Conservation (phyloP, 1,140 invertebrate species). For the Caerostris darwini region DNA sequence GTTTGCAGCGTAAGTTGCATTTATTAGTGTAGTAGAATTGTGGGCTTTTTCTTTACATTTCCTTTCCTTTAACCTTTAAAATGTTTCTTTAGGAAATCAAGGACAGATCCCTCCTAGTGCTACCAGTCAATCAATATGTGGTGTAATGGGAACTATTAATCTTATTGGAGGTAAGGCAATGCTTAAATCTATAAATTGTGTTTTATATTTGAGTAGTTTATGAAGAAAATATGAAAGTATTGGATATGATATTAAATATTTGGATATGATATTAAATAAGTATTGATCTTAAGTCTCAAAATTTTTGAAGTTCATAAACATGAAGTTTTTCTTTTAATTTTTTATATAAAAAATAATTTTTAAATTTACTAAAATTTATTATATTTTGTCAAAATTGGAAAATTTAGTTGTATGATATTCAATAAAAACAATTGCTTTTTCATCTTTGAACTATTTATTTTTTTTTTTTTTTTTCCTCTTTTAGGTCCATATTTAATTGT, state of each 20-base stretch:
- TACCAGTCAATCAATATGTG: conserved; percentile 90
- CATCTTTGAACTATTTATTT: background rate
- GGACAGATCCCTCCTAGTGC: conserved; percentile 86
- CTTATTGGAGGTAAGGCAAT: conserved; percentile 87
- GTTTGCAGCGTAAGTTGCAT: conserved; percentile 85
- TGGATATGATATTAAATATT: too few species aligned
- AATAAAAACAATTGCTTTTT: background rate
- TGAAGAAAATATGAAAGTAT: too few species aligned
- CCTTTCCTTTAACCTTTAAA: background rate
- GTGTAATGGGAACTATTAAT: conserved; percentile 92
- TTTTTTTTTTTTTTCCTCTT: conserved; percentile 32
- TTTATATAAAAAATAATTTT: too few species aligned
- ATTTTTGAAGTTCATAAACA: too few species aligned
- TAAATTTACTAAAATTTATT: background rate
- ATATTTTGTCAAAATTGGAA: background rate
- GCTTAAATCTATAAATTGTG: background rate
- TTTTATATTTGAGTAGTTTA: background rate
- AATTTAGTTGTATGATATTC: background rate
- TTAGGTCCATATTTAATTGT: conserved; percentile 93
- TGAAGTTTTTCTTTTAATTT: too few species aligned
- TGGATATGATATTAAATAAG: too few species aligned
- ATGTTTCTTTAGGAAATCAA: conserved; percentile 82
- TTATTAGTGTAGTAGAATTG: background rate
- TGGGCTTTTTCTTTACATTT: background rate
- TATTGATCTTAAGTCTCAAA: too few species aligned